Evolutionary conservation across 30 jellyfish, hydroid and myxozoan genomes (phyloP).

Genomic region (Hydra vulgaris): DNA sequence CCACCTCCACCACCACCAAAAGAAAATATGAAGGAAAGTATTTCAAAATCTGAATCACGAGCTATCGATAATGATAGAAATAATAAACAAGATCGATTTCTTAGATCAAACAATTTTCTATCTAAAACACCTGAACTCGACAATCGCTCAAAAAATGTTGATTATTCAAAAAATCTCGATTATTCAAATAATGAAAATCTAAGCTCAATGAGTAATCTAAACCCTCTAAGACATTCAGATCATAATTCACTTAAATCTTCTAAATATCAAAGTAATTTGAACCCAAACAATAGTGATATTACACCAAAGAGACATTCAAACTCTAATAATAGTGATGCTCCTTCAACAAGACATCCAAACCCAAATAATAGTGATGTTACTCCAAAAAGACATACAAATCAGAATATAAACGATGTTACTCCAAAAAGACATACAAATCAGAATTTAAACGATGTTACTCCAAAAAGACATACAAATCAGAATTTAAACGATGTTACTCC

Average conservation of each 20-base stretch:
- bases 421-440: too few relatives aligned
- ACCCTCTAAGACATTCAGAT: background rate
- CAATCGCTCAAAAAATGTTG: background rate
- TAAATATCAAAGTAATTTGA: too few relatives aligned
- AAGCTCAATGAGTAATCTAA: background rate
- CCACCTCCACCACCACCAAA: constrained; percentile 90
- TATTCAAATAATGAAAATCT: background rate
- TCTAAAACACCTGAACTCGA: background rate
- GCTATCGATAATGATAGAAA: background rate
- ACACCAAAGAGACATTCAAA: background rate
- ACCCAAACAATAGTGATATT: background rate
- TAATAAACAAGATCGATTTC: constrained; percentile 20
- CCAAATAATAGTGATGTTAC: background rate
- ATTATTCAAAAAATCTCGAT: background rate
- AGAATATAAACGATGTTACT: too few relatives aligned
- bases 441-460: background rate
- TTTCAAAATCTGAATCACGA: background rate
- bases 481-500: too few relatives aligned
- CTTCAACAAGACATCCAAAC: background rate
- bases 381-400: background rate
- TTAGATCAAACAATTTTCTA: background rate
- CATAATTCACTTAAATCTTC: background rate
- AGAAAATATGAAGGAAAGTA: background rate
- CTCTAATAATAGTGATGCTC: too few relatives aligned
- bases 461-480: background rate